A percentile compares a stretch with the other conserved stretches of the same genome.
phyloP scores from a whole-genome alignment of 2,888 invertebrate species.

The Gonocerus acuteangulatus region DNA sequence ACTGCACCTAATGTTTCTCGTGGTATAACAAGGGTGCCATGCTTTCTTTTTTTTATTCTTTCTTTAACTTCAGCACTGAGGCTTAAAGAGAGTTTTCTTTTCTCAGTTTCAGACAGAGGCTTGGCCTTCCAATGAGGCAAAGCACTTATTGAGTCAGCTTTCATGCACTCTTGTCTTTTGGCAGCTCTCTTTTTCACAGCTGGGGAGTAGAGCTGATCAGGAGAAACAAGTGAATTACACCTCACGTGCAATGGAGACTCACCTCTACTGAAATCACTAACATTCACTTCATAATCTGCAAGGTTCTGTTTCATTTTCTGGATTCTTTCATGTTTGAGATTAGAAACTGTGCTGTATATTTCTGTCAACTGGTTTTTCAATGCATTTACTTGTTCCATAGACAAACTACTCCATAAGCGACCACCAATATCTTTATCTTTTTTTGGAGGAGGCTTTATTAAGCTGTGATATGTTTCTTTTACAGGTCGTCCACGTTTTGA shows the following conservation, averaged over 20 bases:
- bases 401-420: constrained; percentile 73
- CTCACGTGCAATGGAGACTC: constrained; percentile 43
- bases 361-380: constrained; percentile 72
- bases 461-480: constrained; percentile 34
- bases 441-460: constrained; percentile 22
- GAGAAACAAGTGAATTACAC: constrained; percentile 45
- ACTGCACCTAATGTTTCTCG: constrained; percentile 55
- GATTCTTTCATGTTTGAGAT: constrained; percentile 39
- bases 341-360: constrained; percentile 59
- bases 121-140: constrained; percentile 41
- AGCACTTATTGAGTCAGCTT: constrained; percentile 53
- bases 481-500: constrained; percentile 40
- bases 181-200: constrained; percentile 42
- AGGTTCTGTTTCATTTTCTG: constrained; percentile 38
- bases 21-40: constrained; percentile 40
- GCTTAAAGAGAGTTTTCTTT: constrained; percentile 61
- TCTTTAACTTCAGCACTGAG: constrained; percentile 65
- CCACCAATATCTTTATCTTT: constrained; percentile 55
- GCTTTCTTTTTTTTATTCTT: constrained; percentile 48
- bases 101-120: constrained; percentile 58
- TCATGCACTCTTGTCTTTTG: constrained; percentile 45
- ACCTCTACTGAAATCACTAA: constrained; percentile 42
- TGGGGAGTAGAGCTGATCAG: constrained; percentile 41
- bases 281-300: constrained; percentile 56
- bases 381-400: constrained; percentile 72